phyloP scores from a whole-genome alignment of 2,888 invertebrate species.

The Nomada flava region DNA sequence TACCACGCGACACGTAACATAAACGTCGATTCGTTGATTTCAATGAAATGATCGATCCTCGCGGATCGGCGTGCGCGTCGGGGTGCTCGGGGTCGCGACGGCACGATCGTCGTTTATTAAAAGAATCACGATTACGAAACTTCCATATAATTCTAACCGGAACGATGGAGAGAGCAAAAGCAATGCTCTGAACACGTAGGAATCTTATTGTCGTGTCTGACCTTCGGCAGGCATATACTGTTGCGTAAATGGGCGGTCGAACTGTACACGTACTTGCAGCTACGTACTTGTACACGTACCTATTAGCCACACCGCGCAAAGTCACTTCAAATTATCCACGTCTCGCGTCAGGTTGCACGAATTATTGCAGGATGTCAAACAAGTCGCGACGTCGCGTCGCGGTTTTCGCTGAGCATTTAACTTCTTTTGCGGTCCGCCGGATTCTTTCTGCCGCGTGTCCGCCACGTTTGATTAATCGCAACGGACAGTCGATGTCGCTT shows the following conservation, averaged over 20 bases:
- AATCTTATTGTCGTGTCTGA: conserved; percentile 74
- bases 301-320: conserved; percentile 59
- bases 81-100: neutral
- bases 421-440: conserved; percentile 11
- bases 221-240: conserved; percentile 65
- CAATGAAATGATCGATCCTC: neutral
- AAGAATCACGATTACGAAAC: conserved; percentile 66
- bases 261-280: conserved; percentile 63
- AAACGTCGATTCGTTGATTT: conserved; percentile 6
- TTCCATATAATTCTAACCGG: conserved; percentile 68
- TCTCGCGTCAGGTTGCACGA: conserved; percentile 57
- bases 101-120: conserved; percentile 50
- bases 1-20: neutral
- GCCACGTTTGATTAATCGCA: neutral
- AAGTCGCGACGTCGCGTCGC: conserved; percentile 15
- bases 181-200: conserved; percentile 59
- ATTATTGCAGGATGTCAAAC: conserved; percentile 34
- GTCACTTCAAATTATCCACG: conserved; percentile 58
- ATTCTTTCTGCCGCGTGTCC: neutral
- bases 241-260: conserved; percentile 76
- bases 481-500: neutral
- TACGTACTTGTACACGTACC: conserved; percentile 50
- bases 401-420: conserved; percentile 31
- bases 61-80: neutral
- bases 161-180: conserved; percentile 65